These are phyloP conservation scores for Zosterops pallidus DNA, from an alignment of 2,113 vertebrate genomes.

Conservation along the genomic window DNA sequence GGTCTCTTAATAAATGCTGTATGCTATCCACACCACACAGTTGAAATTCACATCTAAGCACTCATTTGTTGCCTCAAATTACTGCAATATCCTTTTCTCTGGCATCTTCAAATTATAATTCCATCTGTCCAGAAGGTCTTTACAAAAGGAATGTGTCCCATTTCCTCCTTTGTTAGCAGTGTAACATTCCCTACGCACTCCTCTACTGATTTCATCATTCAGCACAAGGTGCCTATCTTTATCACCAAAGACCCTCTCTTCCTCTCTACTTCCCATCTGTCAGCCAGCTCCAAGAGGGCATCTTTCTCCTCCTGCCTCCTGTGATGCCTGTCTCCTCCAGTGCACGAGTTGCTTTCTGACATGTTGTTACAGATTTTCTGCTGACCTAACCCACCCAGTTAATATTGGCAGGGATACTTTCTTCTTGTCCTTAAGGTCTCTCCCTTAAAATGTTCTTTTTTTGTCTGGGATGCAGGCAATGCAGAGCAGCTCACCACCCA, in stretches of 20 bases:
- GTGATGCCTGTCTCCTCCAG: not conserved
- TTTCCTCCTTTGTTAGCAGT: not conserved
- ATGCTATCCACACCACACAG: not conserved
- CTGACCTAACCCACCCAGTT: not conserved
- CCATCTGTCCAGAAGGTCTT: not conserved
- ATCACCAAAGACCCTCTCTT: not conserved
- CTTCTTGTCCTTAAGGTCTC: not conserved
- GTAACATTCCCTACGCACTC: fast-evolving
- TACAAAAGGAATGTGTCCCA: not conserved
- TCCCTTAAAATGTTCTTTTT: not conserved
- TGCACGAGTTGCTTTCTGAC: not conserved
- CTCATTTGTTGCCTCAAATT: not conserved
- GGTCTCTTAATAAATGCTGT: not conserved
- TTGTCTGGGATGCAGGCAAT: not conserved
- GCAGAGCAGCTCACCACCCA: not conserved
- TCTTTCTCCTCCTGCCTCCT: not conserved
- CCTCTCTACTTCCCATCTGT: not conserved
- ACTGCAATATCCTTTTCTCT: not conserved
- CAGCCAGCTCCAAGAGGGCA: not conserved
- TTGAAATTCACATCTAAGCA: not conserved
- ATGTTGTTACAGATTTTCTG: not conserved
- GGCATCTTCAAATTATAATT: not conserved
- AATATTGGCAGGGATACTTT: not conserved
- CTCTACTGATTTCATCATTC: not conserved
- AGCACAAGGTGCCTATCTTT: not conserved